These are phyloP conservation scores for Scaptomyza pallida DNA, from an alignment of 1,140 invertebrate genomes.

Conservation along the genomic window DNA sequence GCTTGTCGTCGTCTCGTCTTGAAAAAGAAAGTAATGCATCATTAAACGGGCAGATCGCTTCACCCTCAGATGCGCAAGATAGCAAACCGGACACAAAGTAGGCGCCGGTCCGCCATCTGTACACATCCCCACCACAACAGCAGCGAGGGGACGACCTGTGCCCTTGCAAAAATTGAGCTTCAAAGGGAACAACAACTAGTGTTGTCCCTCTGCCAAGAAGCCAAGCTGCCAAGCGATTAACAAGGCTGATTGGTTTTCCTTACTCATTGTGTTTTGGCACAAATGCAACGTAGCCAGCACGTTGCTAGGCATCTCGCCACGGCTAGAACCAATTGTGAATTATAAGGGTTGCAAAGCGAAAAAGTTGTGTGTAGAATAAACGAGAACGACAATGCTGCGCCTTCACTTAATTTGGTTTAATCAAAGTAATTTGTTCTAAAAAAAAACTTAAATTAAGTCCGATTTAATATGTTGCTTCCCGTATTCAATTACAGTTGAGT, in stretches of 20 bases:
- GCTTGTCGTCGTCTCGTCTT: background rate
- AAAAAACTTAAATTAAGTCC: background rate
- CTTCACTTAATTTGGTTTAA: constrained; percentile 60
- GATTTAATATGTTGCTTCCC: background rate
- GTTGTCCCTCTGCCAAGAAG: constrained; percentile 69
- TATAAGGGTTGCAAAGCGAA: constrained; percentile 12
- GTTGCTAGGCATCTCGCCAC: constrained; percentile 3
- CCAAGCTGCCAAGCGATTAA: constrained; percentile 77
- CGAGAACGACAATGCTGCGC: background rate
- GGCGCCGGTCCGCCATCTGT: constrained; percentile 54
- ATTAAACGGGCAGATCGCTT: constrained; percentile 69
- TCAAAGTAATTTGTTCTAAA: constrained; percentile 25
- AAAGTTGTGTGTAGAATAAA: no score
- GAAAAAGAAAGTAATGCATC: constrained; percentile 30
- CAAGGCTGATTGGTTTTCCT: constrained; percentile 83
- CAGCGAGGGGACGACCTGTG: constrained; percentile 82
- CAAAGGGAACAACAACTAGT: constrained; percentile 42
- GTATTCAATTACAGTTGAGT: constrained; percentile 34
- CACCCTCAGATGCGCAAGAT: constrained; percentile 50
- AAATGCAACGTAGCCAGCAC: background rate
- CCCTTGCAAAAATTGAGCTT: constrained; percentile 81
- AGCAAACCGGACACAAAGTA: constrained; percentile 69
- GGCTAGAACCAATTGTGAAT: constrained; percentile 63
- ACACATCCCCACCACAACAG: constrained; percentile 14
- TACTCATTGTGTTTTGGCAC: constrained; percentile 83